Percentiles rank a stretch among this genome's conserved stretches.
These are phyloP conservation scores for Idaea biselata DNA, from an alignment of 2,888 invertebrate genomes.

Conservation along the genomic window DNA sequence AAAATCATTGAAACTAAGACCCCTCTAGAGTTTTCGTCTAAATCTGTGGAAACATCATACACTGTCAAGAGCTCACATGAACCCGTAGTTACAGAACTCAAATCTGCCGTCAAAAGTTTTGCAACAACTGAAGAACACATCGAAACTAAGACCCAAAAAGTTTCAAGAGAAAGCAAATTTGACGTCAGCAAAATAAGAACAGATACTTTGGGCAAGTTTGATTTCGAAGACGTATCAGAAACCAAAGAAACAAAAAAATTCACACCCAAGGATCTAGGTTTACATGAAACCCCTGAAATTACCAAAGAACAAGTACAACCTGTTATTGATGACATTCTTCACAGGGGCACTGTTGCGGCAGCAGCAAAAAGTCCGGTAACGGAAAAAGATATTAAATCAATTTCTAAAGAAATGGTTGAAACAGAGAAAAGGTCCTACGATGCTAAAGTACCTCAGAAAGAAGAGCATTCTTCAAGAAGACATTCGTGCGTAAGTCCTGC, in stretches of 20 bases:
- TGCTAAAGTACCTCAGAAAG: conserved; percentile 70
- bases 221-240: conserved; percentile 45
- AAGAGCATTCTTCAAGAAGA: conserved; percentile 51
- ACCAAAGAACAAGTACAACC: conserved; percentile 70
- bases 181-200: conserved; percentile 69
- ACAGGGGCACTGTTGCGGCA: conserved; percentile 64
- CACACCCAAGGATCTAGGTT: conserved; percentile 48
- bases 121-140: conserved; percentile 35
- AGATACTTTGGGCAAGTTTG: conserved; percentile 66
- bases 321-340: conserved; percentile 69
- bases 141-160: conserved; percentile 33
- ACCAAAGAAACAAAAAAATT: conserved; percentile 45
- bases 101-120: conserved; percentile 37
- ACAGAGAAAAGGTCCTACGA: conserved; percentile 70
- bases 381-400: conserved; percentile 64
- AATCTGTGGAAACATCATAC: conserved; percentile 46
- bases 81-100: conserved; percentile 35
- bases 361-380: conserved; percentile 59
- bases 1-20: conserved; percentile 10
- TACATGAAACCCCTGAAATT: conserved; percentile 55
- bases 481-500: conserved; percentile 76
- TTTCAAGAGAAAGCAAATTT: conserved; percentile 50
- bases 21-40: conserved; percentile 27
- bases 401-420: conserved; percentile 64
- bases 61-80: conserved; percentile 38